These are phyloP conservation scores for Trematocara unimaculatum DNA, from an alignment of 2,113 vertebrate genomes.

Conservation along the genomic window DNA sequence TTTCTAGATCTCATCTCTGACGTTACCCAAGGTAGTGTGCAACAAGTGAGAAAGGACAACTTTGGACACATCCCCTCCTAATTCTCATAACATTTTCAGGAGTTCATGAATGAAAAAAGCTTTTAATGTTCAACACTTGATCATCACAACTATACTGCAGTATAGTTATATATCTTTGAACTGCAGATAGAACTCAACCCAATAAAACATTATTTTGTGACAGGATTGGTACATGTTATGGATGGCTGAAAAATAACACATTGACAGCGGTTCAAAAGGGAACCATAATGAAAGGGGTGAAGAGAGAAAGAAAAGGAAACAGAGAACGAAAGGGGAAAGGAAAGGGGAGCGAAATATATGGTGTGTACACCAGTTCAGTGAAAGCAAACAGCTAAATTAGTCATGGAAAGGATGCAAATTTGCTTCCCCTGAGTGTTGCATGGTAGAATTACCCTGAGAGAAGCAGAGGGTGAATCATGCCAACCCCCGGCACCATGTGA, in stretches of 20 bases:
- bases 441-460: slow-evolving; percentile 61
- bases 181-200: background rate
- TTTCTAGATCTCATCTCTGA: background rate
- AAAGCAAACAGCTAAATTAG: slow-evolving; percentile 69
- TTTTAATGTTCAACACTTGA: background rate
- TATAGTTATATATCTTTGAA: background rate
- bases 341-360: slow-evolving; percentile 31
- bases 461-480: slow-evolving; percentile 63
- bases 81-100: background rate
- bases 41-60: background rate
- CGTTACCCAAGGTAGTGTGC: background rate
- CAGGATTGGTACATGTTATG: slow-evolving; percentile 7
- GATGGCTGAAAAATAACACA: slow-evolving; percentile 19
- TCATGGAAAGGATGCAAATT: slow-evolving; percentile 65
- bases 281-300: slow-evolving; percentile 32
- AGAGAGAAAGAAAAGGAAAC: slow-evolving; percentile 32
- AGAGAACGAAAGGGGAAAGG: background rate
- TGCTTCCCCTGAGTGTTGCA: slow-evolving; percentile 59
- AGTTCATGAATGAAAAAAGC: background rate
- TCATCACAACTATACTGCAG: background rate
- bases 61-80: background rate
- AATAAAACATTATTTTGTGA: slow-evolving; percentile 14
- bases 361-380: slow-evolving; percentile 57
- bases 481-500: slow-evolving; percentile 46
- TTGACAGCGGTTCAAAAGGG: slow-evolving; percentile 41